Percentiles rank a stretch among this genome's conserved stretches.
Conservation (phyloP, 2,888 invertebrate species). For the Octodonta nipae region DNA sequence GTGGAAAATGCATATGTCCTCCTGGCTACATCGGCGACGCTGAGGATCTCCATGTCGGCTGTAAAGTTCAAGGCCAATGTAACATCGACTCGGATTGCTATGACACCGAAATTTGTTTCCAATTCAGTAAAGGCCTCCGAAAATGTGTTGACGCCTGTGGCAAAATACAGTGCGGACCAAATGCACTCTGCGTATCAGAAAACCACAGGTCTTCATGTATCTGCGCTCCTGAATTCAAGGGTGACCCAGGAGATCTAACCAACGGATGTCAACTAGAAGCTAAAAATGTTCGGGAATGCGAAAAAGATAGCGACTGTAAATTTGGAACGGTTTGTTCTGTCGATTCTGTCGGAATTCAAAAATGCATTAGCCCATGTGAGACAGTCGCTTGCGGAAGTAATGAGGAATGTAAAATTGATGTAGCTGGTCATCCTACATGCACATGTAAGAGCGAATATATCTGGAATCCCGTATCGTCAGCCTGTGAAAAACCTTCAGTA, state of each 20-base stretch:
- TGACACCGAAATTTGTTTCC: constrained; percentile 77
- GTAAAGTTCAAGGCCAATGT: constrained; percentile 62
- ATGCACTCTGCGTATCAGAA: constrained; percentile 72
- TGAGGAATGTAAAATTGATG: constrained; percentile 61
- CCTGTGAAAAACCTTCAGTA: constrained; percentile 75
- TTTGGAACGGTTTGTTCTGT: constrained; percentile 56
- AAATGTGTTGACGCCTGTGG: constrained; percentile 80
- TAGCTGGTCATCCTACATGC: constrained; percentile 58
- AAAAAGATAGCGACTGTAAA: constrained; percentile 56
- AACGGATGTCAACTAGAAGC: constrained; percentile 62
- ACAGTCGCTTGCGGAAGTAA: constrained; percentile 71
- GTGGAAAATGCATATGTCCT: constrained; percentile 66
- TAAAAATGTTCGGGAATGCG: constrained; percentile 46
- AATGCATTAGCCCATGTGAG: constrained; percentile 66
- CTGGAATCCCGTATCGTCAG: constrained; percentile 71
- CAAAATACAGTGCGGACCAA: constrained; percentile 79
- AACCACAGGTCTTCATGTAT: constrained; percentile 77
- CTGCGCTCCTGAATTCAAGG: constrained; percentile 68
- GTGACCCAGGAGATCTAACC: constrained; percentile 68
- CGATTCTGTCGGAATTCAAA: constrained; percentile 46
- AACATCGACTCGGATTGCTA: constrained; percentile 69
- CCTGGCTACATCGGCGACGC: constrained; percentile 67
- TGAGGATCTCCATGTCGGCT: constrained; percentile 54
- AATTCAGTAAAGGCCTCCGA: constrained; percentile 60
- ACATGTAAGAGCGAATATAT: constrained; percentile 64